These are phyloP conservation scores for Euproctis similis DNA, from an alignment of 2,888 invertebrate genomes.

Conservation along the genomic window DNA sequence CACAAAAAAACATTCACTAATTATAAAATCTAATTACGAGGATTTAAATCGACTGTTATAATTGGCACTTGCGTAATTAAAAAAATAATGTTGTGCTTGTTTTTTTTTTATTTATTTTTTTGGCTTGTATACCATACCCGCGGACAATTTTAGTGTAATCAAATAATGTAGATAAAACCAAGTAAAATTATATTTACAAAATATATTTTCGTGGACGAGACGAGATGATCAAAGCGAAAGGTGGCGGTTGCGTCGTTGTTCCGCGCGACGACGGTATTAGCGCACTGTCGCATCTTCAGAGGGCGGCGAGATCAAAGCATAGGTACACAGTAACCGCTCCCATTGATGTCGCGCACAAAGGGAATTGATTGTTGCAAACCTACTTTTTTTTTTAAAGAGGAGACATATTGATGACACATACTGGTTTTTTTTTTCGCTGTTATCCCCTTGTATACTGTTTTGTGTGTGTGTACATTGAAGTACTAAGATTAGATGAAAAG, in stretches of 20 bases:
- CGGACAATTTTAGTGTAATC: conserved; percentile 18
- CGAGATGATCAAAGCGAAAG: conserved; percentile 27
- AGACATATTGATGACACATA: conserved; percentile 59
- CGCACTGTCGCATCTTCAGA: conserved; percentile 72
- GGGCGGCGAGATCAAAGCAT: conserved; percentile 75
- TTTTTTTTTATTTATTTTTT: not conserved
- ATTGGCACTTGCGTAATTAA: conserved; percentile 9
- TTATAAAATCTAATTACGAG: conserved; percentile 1
- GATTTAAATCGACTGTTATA: not conserved
- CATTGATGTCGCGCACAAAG: conserved; percentile 75
- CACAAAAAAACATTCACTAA: too few relatives aligned
- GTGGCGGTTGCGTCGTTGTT: conserved; percentile 48
- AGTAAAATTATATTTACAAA: conserved; percentile 19
- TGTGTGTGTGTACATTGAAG: too few relatives aligned
- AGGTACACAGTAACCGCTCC: conserved; percentile 72
- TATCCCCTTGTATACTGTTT: conserved; percentile 10
- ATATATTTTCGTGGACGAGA: conserved; percentile 15
- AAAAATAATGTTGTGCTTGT: conserved; percentile 9
- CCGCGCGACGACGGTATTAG: conserved; percentile 56
- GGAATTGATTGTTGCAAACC: conserved; percentile 75
- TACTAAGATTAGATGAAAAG: too few relatives aligned
- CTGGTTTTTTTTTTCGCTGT: conserved; percentile 34
- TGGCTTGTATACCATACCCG: too few relatives aligned
- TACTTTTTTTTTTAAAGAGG: conserved; percentile 56
- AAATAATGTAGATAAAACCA: conserved; percentile 22